Conservation (phyloP, 2,888 invertebrate genomes). For the Antitype chi region DNA sequence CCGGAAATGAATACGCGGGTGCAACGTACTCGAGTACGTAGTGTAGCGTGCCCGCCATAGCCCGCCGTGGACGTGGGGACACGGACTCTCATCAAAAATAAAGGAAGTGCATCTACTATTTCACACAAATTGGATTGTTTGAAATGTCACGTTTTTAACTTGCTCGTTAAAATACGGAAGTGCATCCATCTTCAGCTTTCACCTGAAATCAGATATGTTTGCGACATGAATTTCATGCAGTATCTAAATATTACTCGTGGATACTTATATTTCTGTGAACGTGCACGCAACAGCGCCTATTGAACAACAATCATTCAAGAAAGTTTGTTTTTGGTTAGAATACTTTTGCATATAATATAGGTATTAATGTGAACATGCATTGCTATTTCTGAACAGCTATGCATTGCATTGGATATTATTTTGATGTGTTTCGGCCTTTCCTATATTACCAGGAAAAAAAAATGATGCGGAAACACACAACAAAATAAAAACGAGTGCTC, state of each 20-base stretch:
- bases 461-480: conserved; percentile 20
- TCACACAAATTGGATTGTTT: conserved; percentile 64
- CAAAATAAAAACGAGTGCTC: conserved; percentile 26
- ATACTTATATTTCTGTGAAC: conserved; percentile 5
- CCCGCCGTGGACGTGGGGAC: conserved; percentile 51
- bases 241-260: conserved; percentile 2
- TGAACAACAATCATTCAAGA: conserved; percentile 2
- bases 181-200: conserved; percentile 35
- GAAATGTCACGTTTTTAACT: conserved; percentile 53
- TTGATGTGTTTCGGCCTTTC: conserved; percentile 11
- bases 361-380: background rate
- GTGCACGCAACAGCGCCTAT: background rate
- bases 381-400: background rate
- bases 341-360: background rate
- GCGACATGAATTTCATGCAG: background rate
- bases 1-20: conserved; percentile 85
- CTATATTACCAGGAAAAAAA: conserved; percentile 3
- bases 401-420: background rate
- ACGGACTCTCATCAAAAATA: conserved; percentile 64
- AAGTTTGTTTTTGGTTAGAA: background rate
- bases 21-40: conserved; percentile 67
- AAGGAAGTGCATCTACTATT: conserved; percentile 58
- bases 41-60: conserved; percentile 34
- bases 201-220: conserved; percentile 13
- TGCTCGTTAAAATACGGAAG: conserved; percentile 40